Base-by-base conservation (phyloP, 2,888 invertebrate species). In the Brenthis hecate region DNA sequence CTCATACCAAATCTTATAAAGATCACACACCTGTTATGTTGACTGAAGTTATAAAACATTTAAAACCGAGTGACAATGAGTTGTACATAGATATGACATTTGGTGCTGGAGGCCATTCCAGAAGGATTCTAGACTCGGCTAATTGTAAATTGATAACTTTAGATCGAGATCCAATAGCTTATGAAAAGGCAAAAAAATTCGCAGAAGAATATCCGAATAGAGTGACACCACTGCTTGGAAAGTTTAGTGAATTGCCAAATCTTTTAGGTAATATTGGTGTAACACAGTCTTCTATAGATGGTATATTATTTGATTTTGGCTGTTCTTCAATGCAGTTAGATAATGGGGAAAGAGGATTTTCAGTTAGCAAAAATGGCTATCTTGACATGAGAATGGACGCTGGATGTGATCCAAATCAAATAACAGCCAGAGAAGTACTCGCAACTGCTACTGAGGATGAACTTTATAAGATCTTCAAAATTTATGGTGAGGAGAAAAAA, bases 341-440 rank as follows among this genome's bases (percentile, higher is more conserved):
- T 82, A 93, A 93, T 74, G 94, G 95, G 0, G 93, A 94, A 19
- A 94, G 99, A 79, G 99, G 99, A 0, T 99, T 99, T 88, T 95
- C 98, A 8, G 81, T 98, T 0, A 96, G 95, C 60, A 95, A 95
- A 83, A 95, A 98, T 91, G 98, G 98, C 0, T 97, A 96, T 4
- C 92, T 99, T 66, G 99, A 99, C 80, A 99, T 99, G 99, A 94
- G 99, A 83, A 99, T 99, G 99, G 98, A 98, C 91, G 95, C 96
- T 0, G 91, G 94, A 8, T 92, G 96, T 78, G 95, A 92, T 79
- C 94, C 95, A 0, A 93, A 95, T 70, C 94, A 95, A 78, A 95
- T 97, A 8, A 97, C 97, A 48, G 99, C 98, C 3, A 96, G 97
- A 54, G 97, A 99, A 86, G 96, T 99, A 3, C 90, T 99, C 62